These are phyloP conservation scores for Tridacna crocea DNA, from an alignment of 2,888 invertebrate genomes.

Conservation along the genomic window DNA sequence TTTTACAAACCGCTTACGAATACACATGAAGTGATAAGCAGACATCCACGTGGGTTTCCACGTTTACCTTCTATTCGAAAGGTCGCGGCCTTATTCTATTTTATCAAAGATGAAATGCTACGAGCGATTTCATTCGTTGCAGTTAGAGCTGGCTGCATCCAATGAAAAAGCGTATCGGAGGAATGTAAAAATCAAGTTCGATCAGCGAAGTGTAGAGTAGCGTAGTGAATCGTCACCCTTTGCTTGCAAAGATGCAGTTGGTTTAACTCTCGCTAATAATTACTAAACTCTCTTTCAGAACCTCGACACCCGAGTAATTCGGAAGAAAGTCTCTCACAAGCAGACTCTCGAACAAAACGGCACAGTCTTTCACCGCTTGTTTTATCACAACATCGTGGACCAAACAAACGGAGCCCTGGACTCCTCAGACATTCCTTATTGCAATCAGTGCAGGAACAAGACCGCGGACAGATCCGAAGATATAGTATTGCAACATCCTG, in stretches of 20 bases:
- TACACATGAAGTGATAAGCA: no score
- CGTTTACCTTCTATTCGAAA: no score
- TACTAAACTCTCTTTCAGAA: slow-evolving; percentile 5
- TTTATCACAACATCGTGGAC: not conserved
- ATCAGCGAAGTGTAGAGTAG: no score
- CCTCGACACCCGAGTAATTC: slow-evolving; percentile 35
- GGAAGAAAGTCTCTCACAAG: slow-evolving; percentile 39
- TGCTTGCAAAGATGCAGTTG: not conserved
- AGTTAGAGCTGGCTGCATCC: no score
- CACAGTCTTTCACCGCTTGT: slow-evolving; percentile 51
- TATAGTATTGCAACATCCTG: slow-evolving; percentile 60
- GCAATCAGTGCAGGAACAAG: slow-evolving; percentile 56
- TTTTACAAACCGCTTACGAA: no score
- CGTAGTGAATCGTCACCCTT: no score
- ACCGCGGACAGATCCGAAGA: slow-evolving; percentile 49
- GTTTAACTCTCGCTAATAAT: not conserved
- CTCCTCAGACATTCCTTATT: slow-evolving; percentile 47
- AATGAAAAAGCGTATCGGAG: no score
- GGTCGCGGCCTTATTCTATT: no score
- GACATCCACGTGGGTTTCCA: no score
- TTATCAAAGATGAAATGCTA: no score
- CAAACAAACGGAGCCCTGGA: slow-evolving; percentile 42
- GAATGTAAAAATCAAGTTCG: no score
- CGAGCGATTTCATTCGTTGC: no score
- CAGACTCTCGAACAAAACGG: slow-evolving; percentile 25